Evolutionary conservation across 2,888 invertebrate genomes (phyloP).

Genomic region (Watsonalla cultraria): DNA sequence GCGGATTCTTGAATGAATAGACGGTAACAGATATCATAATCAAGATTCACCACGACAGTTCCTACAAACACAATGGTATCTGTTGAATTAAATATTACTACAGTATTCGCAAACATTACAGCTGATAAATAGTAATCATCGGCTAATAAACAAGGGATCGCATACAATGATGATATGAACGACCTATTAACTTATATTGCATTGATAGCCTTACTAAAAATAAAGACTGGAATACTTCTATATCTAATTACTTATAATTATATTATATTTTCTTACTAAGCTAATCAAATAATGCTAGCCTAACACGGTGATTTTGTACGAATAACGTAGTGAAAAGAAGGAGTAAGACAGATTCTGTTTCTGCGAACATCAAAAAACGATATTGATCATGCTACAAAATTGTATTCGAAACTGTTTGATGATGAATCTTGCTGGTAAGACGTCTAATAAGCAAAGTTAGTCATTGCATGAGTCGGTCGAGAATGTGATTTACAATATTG

Average conservation of each 20-base stretch:
- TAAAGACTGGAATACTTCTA: slow-evolving; percentile 10
- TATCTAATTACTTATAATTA: slow-evolving; percentile 3
- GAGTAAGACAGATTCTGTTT: slow-evolving; percentile 4
- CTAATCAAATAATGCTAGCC: too few species aligned
- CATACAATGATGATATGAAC: slow-evolving; percentile 16
- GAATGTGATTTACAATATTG: slow-evolving; percentile 57
- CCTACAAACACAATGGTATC: slow-evolving; percentile 16
- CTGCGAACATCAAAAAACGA: background rate
- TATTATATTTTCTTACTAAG: too few species aligned
- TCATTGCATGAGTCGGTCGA: slow-evolving; percentile 42
- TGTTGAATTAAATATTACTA: slow-evolving; percentile 14
- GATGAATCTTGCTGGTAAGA: slow-evolving; percentile 3
- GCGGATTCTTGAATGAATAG: slow-evolving; percentile 23
- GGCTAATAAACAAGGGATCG: too few species aligned
- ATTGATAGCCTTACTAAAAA: slow-evolving; percentile 20
- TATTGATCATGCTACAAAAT: slow-evolving; percentile 2
- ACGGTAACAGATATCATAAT: slow-evolving; percentile 12
- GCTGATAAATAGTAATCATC: background rate
- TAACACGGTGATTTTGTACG: too few species aligned
- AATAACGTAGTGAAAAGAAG: too few species aligned
- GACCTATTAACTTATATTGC: slow-evolving; percentile 27
- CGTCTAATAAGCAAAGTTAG: slow-evolving; percentile 31
- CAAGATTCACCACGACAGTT: slow-evolving; percentile 34
- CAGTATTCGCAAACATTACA: background rate
- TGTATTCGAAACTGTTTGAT: slow-evolving; percentile 6